Evolutionary conservation across 2,888 invertebrate genomes (phyloP).

Genomic region (Thymelicus sylvestris): DNA sequence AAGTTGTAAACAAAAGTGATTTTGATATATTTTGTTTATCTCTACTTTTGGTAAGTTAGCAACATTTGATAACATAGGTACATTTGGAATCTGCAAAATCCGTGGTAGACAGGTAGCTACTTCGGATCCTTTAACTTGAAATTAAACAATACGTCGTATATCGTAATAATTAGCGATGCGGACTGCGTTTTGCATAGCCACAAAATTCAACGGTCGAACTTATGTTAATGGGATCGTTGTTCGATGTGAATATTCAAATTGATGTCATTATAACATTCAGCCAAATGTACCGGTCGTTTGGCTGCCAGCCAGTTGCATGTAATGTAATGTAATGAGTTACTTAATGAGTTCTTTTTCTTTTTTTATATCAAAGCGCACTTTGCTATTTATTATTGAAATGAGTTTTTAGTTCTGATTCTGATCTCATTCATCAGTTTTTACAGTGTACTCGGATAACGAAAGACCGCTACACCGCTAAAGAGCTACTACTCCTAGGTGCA

Average conservation of each 20-base stretch:
- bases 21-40: too few relatives aligned
- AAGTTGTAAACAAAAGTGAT: too few relatives aligned
- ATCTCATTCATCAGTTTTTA: conserved; percentile 8
- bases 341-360: conserved; percentile 67
- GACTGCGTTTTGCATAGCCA: conserved; percentile 75
- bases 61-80: too few relatives aligned
- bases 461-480: not conserved
- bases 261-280: conserved; percentile 84
- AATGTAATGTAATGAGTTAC: conserved; percentile 79
- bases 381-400: conserved; percentile 32
- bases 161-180: conserved; percentile 70
- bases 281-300: conserved; percentile 75
- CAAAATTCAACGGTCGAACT: conserved; percentile 83
- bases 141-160: conserved; percentile 43
- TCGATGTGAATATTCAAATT: conserved; percentile 85
- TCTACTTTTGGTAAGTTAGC: too few relatives aligned
- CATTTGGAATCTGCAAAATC: too few relatives aligned
- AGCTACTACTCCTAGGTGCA: not conserved
- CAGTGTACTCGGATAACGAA: not conserved
- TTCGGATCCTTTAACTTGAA: conserved; percentile 31
- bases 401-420: not conserved
- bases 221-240: conserved; percentile 82
- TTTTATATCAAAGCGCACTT: conserved; percentile 58
- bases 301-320: conserved; percentile 78
- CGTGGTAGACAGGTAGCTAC: not conserved